These are phyloP conservation scores for Metaphire vulgaris DNA, from an alignment of 1,140 invertebrate species.

Conservation along the genomic window DNA sequence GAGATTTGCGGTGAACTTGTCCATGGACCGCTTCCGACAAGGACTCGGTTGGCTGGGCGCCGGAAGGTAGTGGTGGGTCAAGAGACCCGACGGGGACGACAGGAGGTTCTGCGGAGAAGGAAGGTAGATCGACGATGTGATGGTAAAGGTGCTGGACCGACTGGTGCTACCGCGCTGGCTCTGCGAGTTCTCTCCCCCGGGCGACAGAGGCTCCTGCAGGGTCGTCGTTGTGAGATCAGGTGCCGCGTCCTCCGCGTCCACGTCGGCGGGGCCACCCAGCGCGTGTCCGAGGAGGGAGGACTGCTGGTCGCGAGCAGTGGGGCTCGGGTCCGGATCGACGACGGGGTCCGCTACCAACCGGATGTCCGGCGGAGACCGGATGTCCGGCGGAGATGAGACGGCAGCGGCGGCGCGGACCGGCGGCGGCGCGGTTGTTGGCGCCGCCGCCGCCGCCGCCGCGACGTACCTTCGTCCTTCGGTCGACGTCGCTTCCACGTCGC, in stretches of 20 bases:
- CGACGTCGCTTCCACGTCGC: not conserved
- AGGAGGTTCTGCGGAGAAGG: not conserved
- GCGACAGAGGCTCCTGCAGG: not conserved
- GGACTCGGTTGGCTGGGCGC: not conserved
- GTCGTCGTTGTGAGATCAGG: too few relatives aligned
- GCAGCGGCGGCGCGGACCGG: too few relatives aligned
- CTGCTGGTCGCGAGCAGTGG: too few relatives aligned
- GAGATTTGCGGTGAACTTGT: slow-evolving; percentile 31
- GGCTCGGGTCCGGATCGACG: too few relatives aligned
- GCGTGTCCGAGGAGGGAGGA: too few relatives aligned
- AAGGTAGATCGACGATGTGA: not conserved
- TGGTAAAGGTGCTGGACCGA: not conserved
- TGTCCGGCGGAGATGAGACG: not conserved
- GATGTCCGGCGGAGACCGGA: not conserved
- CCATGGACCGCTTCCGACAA: not conserved
- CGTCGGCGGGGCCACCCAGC: too few relatives aligned
- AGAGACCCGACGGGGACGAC: not conserved
- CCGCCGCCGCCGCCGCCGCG: too few relatives aligned
- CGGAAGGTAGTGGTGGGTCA: not conserved
- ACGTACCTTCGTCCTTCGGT: not conserved
- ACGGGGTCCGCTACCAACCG: not conserved
- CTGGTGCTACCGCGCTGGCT: not conserved
- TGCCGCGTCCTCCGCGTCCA: too few relatives aligned
- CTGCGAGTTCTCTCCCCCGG: not conserved
- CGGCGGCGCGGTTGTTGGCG: too few relatives aligned